Evolutionary conservation across 2,888 invertebrate genomes (phyloP), one percentile per base, ranked within the genome.

Genomic region (Hoplodrina blanda): DNA sequence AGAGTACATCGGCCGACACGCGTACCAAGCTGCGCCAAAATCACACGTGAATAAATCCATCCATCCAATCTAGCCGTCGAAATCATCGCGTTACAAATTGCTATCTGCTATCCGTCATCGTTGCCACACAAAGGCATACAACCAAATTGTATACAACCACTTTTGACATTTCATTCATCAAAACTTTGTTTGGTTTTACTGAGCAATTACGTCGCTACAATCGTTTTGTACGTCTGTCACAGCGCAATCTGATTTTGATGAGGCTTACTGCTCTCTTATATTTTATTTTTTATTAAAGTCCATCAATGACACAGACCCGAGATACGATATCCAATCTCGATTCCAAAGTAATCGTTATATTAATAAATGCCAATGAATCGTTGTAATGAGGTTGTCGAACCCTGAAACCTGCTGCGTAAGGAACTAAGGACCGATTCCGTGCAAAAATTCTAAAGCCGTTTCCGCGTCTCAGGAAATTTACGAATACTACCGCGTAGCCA

Each of bases 161-260:
- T 73, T 80, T 85, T 86, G 86, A 85, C 84, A 73, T 85, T 88
- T 87, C 84, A 89, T 91, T 86, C 81, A 87, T 91, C 89, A 89
- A 88, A 87, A 74, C 82, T 73, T 73, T 76, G 75, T 80, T 81
- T 77, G 74, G 33, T 67, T 73, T 72, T 78, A 77, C 66, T 65
- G 59, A 60, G 52, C 75, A 76, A 83, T 79, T 76, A 81, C 64
- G 69, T 55, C 13, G 52, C 56, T 44, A 56, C 69, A 65, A 69
- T 54, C 70, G 57, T 69, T 46, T 46, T 46, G 46, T 17, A 46
- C 46, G 10, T 75, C 66, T 56, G 69, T 69, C 72, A 64, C 69
- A 68, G 72, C 64, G 41, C 62, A 72, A 81, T 72, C 60, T 65
- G 53, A 69, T 76, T 69, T 54, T 49, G 73, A 71, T 66, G 61